Evolutionary conservation across 2,888 invertebrate genomes (phyloP).

Genomic region (Endomychus coccineus): DNA sequence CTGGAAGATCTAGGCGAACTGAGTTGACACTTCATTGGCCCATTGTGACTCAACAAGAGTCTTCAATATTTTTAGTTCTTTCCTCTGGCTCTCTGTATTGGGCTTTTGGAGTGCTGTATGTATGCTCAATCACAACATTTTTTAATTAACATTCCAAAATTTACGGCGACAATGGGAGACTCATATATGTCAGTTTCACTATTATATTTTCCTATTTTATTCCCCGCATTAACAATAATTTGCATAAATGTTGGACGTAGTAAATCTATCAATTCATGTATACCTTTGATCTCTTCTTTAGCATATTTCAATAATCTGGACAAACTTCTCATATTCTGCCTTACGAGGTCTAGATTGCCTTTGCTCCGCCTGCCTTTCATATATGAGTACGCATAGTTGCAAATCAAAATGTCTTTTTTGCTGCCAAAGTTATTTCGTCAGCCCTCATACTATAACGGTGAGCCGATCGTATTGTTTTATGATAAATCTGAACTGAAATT

Average conservation of each 20-base stretch:
- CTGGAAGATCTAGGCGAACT: too few relatives aligned
- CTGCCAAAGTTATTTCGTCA: slow-evolving; percentile 6
- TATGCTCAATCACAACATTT: slow-evolving; percentile 26
- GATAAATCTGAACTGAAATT: too few relatives aligned
- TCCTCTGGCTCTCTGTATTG: slow-evolving; percentile 17
- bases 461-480: too few relatives aligned
- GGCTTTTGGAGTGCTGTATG: too few relatives aligned
- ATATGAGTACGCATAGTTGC: slow-evolving; percentile 7
- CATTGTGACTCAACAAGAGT: slow-evolving; percentile 25
- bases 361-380: slow-evolving; percentile 9
- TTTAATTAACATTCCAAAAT: slow-evolving; percentile 26
- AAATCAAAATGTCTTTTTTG: slow-evolving; percentile 8
- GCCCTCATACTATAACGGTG: slow-evolving; percentile 11
- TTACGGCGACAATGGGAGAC: slow-evolving; percentile 24
- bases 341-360: slow-evolving; percentile 8
- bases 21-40: slow-evolving; percentile 25
- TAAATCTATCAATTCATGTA: slow-evolving; percentile 21
- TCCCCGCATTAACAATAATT: slow-evolving; percentile 19
- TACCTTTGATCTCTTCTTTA: slow-evolving; percentile 9
- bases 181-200: slow-evolving; percentile 22
- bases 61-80: slow-evolving; percentile 25
- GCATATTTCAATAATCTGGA: slow-evolving; percentile 19
- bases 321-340: slow-evolving; percentile 6
- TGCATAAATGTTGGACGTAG: slow-evolving; percentile 19
- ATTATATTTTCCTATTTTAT: slow-evolving; percentile 22